Evolutionary conservation across 2,113 vertebrate species (phyloP).

Genomic region (Syngnathus scovelli): DNA sequence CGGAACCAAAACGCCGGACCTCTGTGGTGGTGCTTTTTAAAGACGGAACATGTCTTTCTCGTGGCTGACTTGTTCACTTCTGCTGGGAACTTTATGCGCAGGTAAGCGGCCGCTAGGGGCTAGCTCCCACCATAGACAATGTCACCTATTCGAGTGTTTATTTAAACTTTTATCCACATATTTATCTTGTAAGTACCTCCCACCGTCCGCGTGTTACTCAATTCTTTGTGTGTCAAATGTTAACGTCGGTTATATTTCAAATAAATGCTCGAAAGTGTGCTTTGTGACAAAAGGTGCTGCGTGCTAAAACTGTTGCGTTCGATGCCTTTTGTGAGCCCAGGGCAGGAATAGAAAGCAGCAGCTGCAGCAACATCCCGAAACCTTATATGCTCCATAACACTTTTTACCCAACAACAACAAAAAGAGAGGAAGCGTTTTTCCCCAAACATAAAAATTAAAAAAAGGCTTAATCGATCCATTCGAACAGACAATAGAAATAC

Average conservation of each 20-base stretch:
- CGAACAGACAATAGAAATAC: background rate
- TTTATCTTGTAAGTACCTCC: background rate
- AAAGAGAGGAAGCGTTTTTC: background rate
- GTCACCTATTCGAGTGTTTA: slow-evolving; percentile 3
- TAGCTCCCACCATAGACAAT: background rate
- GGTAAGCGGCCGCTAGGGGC: slow-evolving; percentile 60
- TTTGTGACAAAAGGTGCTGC: background rate
- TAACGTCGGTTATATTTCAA: background rate
- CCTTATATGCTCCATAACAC: slow-evolving; percentile 44
- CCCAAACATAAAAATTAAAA: no score
- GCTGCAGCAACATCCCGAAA: slow-evolving; percentile 65
- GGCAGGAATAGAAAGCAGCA: slow-evolving; percentile 68
- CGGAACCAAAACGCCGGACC: slow-evolving; percentile 42
- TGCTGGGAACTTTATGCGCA: slow-evolving; percentile 85
- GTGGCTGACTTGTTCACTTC: slow-evolving; percentile 83
- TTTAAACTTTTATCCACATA: slow-evolving; percentile 15
- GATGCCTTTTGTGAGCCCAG: slow-evolving; percentile 24
- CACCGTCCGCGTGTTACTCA: background rate
- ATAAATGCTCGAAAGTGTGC: background rate
- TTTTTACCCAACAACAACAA: slow-evolving; percentile 28
- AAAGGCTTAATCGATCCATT: background rate
- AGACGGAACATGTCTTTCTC: slow-evolving; percentile 79
- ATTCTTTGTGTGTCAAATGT: background rate
- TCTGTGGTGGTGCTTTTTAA: slow-evolving; percentile 40
- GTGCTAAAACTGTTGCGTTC: slow-evolving; percentile 52